These are phyloP conservation scores for Cydia pomonella DNA, from an alignment of 1,140 invertebrate genomes.

Conservation along the genomic window DNA sequence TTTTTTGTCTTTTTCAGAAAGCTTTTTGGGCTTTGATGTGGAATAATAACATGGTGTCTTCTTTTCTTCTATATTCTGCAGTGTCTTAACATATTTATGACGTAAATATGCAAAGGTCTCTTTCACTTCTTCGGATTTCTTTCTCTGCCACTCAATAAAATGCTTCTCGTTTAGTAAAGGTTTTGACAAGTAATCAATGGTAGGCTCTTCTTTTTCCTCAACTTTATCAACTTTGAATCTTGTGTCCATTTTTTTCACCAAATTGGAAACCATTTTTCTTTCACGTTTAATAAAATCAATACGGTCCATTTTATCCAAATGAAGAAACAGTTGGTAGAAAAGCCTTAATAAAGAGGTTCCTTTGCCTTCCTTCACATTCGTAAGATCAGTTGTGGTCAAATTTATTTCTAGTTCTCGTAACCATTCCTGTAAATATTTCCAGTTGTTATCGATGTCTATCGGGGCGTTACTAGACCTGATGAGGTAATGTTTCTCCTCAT, in stretches of 20 bases:
- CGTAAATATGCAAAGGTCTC: constrained; percentile 65
- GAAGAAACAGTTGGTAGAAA: constrained; percentile 83
- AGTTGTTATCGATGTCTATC: constrained; percentile 77
- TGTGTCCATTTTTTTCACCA: constrained; percentile 67
- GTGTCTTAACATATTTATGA: constrained; percentile 66
- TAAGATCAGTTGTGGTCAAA: constrained; percentile 73
- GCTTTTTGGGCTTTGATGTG: constrained; percentile 38
- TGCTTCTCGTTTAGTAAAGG: constrained; percentile 73
- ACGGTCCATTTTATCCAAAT: constrained; percentile 81
- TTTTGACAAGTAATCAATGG: constrained; percentile 67
- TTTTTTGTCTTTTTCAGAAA: constrained; percentile 54
- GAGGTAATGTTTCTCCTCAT: constrained; percentile 64
- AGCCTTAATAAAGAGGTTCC: constrained; percentile 77
- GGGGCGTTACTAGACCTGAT: constrained; percentile 67
- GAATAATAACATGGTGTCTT: constrained; percentile 45
- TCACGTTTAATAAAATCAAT: constrained; percentile 80
- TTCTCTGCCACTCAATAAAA: constrained; percentile 81
- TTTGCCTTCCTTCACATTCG: constrained; percentile 77
- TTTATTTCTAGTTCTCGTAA: constrained; percentile 76
- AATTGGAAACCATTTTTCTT: constrained; percentile 67
- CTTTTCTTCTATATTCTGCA: constrained; percentile 55
- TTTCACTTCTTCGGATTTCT: constrained; percentile 72
- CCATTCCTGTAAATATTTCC: constrained; percentile 78
- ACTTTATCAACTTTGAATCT: constrained; percentile 64
- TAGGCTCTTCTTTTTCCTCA: constrained; percentile 48